phyloP scores from a whole-genome alignment of 2,797 vertebrate genomes.

The Rallus crepitans region DNA sequence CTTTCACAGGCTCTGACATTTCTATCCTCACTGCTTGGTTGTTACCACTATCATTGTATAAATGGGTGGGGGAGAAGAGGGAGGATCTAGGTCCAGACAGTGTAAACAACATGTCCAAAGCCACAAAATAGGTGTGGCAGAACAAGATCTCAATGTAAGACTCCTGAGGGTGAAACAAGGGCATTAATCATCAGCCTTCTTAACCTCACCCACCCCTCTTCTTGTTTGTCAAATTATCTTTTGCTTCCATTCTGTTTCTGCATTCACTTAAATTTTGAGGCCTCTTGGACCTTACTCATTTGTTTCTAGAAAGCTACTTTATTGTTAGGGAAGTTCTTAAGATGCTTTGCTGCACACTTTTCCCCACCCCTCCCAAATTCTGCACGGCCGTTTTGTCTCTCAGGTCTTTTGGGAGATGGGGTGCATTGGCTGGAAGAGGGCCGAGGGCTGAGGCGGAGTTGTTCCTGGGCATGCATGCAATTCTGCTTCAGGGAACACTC shows the following conservation, averaged over 20 bases:
- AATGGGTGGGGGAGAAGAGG: neutral
- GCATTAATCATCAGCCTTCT: neutral
- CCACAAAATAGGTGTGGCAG: slow-evolving; percentile 1
- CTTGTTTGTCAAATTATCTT: neutral
- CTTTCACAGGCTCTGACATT: neutral
- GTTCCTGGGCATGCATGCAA: slow-evolving; percentile 8
- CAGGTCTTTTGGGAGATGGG: neutral
- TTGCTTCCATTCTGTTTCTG: neutral
- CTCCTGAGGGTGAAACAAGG: neutral
- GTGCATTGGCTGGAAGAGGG: neutral
- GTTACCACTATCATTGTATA: fast-evolving
- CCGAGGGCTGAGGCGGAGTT: neutral
- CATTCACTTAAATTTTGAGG: slow-evolving; percentile 2
- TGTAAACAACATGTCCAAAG: neutral
- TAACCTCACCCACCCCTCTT: neutral
- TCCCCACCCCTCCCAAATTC: neutral
- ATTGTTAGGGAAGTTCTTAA: neutral
- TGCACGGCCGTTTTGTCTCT: fast-evolving
- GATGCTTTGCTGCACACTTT: neutral
- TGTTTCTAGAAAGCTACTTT: slow-evolving; percentile 39
- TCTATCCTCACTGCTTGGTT: fast-evolving
- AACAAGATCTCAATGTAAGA: neutral
- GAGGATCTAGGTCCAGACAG: neutral
- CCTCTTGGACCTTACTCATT: neutral
- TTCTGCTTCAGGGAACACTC: slow-evolving; percentile 66